Evolutionary conservation across 1,140 invertebrate genomes (phyloP), one percentile per base, ranked within the genome.

Genomic region (Euborellia annulipes): DNA sequence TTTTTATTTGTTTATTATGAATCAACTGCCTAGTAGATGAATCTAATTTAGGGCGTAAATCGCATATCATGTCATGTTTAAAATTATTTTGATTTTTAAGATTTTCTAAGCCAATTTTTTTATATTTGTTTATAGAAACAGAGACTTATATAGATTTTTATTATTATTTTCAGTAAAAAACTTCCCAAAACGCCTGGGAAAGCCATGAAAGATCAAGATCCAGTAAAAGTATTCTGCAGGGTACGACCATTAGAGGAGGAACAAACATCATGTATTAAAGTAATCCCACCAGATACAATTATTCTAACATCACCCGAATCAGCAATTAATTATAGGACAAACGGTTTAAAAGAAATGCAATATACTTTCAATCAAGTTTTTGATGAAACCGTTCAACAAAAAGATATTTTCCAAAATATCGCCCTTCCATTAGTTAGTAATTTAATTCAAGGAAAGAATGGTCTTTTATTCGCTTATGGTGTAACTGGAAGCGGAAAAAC

Each of bases 401-500:
- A 83, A 58, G 79, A 86, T 45, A 67, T 96, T 9, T 97, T 93
- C 62, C 75, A 84, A 36, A 66, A 72, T 45, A 79, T 91, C n/a
- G 85, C 86, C 1, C 67, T 83, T 37, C 91, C 92, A 1, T 64
- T 98, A 2, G 78, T 98, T 0, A 76, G 86, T 55, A 79, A 82
- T 55, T 61, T 89, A 4, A 65, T 88, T 20, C 70, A 73, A 45
- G 84, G 82, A 36, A 83, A 82, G 62, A 96, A 95, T 71, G 85
- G 82, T 32, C 66, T 94, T 17, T 62, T 98, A 4, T 96, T 97
- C 59, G 89, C 91, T 0, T 97, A 98, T 62, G 93, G 94, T 18
- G 86, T 97, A 2, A 97, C 93, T 3, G 89, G 89, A 1, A 95
- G 91, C 50, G 94, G 94, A 0, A 88, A 98, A 68, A 97, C 94